Evolutionary conservation across 2,113 vertebrate genomes (phyloP), one percentile per base, ranked within the genome.

Genomic region (Junco hyemalis): DNA sequence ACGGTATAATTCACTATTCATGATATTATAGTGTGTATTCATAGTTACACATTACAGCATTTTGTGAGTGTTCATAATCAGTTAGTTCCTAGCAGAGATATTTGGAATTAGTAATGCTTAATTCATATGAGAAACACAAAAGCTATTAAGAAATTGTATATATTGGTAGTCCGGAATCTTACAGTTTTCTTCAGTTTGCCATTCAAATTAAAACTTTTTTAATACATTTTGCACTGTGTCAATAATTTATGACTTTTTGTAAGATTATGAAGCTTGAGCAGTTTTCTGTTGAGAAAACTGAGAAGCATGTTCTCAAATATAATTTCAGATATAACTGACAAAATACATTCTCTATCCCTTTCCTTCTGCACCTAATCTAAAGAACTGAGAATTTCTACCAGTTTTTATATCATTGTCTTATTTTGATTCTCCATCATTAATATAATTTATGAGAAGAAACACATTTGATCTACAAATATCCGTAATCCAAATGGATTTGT

Each of bases 371-470:
- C 7, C 7, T 59, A 29, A 31, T 54, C 7, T 59, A 69, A 51
- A 24, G 18, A 80, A 69, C 5, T 4, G 23, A 42, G 8, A 80
- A 48, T 36, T 86, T 44, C 4, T 60, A 22, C 29, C 10, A 57
- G 44, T 45, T 92, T 90, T 81, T 66, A 60, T 95, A 78, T 65
- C 3, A 4, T 63, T 94, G 69, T 78, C 36, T 73, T 24, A 47
- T 88, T 97, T 94, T 95, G 70, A 76, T 63, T 51, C 40, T 87
- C 93, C 64, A 85, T 61, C 35, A 86, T 83, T 89, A 74, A 33
- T 74, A 15, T 73, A 65, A 8, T 90, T 82, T 84, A 45, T 83
- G 60, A 40, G 44, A 81, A 71, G 40, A 79, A 60, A 44, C 18
- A 84, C 44, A 90, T 77, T 76, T 96, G 40, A 50, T 89, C 77